phyloP scores from a whole-genome alignment of 2,888 invertebrate genomes.

The Chironomus tentans region DNA sequence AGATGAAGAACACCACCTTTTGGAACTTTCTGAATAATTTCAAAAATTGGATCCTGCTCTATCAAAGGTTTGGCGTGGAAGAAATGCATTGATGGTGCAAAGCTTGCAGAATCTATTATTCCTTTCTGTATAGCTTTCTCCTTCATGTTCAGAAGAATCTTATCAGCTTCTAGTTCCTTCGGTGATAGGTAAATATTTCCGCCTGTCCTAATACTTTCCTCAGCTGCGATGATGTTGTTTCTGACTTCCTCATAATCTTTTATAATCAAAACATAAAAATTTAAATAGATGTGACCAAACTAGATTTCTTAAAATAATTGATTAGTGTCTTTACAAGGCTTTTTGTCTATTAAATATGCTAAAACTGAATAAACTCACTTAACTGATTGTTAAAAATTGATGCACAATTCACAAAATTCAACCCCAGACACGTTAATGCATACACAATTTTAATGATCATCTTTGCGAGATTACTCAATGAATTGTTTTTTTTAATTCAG shows the following conservation, averaged over 20 bases:
- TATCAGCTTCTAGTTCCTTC: slow-evolving; percentile 24
- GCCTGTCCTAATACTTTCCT: slow-evolving; percentile 36
- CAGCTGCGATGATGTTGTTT: slow-evolving; percentile 35
- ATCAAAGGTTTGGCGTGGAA: slow-evolving; percentile 45
- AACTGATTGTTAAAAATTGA: background rate
- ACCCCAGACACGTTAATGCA: no score
- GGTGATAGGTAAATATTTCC: slow-evolving; percentile 34
- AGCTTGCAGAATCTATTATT: slow-evolving; percentile 40
- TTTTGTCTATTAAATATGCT: background rate
- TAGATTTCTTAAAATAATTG: background rate
- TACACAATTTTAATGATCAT: background rate
- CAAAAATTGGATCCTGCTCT: slow-evolving; percentile 48
- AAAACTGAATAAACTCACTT: background rate
- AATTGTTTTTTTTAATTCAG: background rate
- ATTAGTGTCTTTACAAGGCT: background rate
- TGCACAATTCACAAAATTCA: background rate
- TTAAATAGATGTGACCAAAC: background rate
- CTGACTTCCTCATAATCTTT: slow-evolving; percentile 36
- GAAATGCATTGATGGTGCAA: slow-evolving; percentile 50
- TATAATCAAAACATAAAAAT: background rate
- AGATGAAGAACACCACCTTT: slow-evolving; percentile 51
- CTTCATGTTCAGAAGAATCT: slow-evolving; percentile 12
- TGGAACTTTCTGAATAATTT: slow-evolving; percentile 50
- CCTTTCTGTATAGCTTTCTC: slow-evolving; percentile 33
- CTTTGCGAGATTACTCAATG: background rate